A percentile compares a stretch with the other conserved stretches of the same genome.
phyloP scores from a whole-genome alignment of 2,797 vertebrate species.

The Ambastaia sidthimunki region DNA sequence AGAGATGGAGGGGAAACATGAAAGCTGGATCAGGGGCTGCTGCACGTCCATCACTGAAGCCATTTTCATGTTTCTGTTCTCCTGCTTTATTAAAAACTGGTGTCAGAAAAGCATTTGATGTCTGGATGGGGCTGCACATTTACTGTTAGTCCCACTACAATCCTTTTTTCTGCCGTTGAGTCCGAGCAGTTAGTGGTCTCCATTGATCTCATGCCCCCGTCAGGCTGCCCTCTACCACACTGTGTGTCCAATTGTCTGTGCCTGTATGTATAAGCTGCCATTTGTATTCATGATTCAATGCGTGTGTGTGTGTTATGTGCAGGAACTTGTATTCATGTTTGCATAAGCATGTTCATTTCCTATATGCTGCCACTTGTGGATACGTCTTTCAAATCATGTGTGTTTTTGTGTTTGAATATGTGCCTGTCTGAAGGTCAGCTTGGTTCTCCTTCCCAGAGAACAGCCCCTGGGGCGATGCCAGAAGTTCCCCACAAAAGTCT shows the following conservation, averaged over 20 bases:
- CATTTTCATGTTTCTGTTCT: slow-evolving; percentile 83
- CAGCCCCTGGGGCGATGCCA: slow-evolving; percentile 75
- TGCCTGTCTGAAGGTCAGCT: slow-evolving; percentile 68
- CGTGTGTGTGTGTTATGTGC: slow-evolving; percentile 5
- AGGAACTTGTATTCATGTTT: slow-evolving; percentile 32
- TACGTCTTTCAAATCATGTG: slow-evolving; percentile 77
- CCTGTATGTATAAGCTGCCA: slow-evolving; percentile 53
- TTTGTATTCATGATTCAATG: slow-evolving; percentile 65
- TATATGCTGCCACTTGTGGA: slow-evolving; percentile 18
- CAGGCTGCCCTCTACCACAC: slow-evolving; percentile 82
- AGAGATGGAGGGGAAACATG: slow-evolving; percentile 32
- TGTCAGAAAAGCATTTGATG: slow-evolving; percentile 80
- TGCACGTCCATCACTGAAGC: slow-evolving; percentile 48
- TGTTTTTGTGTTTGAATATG: slow-evolving; percentile 72
- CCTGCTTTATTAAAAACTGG: slow-evolving; percentile 66
- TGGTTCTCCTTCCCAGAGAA: slow-evolving; percentile 73
- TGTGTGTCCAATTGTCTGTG: slow-evolving; percentile 75
- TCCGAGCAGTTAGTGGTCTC: slow-evolving; percentile 85
- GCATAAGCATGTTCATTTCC: slow-evolving; percentile 29
- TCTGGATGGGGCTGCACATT: slow-evolving; percentile 84
- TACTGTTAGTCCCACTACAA: slow-evolving; percentile 83
- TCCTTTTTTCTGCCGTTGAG: slow-evolving; percentile 86
- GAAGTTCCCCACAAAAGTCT: slow-evolving; percentile 71
- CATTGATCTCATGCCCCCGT: slow-evolving; percentile 88
- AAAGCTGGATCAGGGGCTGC: slow-evolving; percentile 45